Conservation (phyloP, 2,113 vertebrate species). For the Eolophus roseicapilla region DNA sequence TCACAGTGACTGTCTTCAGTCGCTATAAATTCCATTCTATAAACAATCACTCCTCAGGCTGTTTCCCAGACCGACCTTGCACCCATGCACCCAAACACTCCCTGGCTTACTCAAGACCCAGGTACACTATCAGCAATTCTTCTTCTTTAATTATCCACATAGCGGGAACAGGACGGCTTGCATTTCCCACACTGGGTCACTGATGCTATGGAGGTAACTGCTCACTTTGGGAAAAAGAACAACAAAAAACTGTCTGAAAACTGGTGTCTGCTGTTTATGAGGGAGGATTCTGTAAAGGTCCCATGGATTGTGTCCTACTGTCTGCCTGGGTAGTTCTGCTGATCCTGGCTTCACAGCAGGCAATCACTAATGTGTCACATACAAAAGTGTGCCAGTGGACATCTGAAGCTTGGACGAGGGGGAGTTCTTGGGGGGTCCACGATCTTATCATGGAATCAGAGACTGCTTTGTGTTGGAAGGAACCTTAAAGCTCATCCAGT, state of each 20-base stretch:
- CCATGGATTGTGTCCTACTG: fast-evolving
- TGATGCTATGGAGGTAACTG: background rate
- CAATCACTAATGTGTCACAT: background rate
- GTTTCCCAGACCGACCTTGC: too few species aligned
- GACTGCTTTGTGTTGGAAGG: background rate
- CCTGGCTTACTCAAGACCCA: too few species aligned
- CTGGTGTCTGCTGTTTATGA: background rate
- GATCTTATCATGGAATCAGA: background rate
- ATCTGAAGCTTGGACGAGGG: background rate
- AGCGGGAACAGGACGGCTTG: too few species aligned
- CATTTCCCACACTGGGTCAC: background rate
- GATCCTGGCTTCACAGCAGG: background rate
- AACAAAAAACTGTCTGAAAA: background rate
- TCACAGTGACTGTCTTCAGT: too few species aligned
- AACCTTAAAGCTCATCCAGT: background rate
- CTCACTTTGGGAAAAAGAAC: background rate
- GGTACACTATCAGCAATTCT: too few species aligned
- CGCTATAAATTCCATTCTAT: too few species aligned
- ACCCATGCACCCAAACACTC: too few species aligned
- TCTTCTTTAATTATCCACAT: too few species aligned
- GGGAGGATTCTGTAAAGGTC: background rate
- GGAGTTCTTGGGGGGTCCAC: background rate
- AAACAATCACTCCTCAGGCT: too few species aligned
- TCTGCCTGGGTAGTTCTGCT: background rate
- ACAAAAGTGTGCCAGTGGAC: background rate